These are phyloP conservation scores for Ceratoteleas bidentatus DNA, from an alignment of 1,140 invertebrate species.

Conservation along the genomic window DNA sequence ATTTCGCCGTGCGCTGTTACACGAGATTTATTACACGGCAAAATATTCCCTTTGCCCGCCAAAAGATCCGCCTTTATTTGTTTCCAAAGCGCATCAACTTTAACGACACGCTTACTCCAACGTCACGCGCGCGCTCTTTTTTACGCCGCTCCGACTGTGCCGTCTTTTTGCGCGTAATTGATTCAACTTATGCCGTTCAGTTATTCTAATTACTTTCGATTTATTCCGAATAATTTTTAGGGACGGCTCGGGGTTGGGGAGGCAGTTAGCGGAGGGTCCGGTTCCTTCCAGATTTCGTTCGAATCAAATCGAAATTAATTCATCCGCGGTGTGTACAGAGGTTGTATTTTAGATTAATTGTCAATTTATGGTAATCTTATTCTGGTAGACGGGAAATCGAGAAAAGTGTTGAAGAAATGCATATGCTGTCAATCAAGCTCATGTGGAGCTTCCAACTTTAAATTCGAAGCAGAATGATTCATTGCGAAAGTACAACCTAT, in stretches of 20 bases:
- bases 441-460: too few relatives aligned
- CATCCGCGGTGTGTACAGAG: too few relatives aligned
- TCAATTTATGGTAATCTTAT: too few relatives aligned
- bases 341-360: too few relatives aligned
- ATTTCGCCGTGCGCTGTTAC: conserved; percentile 76
- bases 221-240: conserved; percentile 36
- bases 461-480: too few relatives aligned
- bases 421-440: too few relatives aligned
- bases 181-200: conserved; percentile 39
- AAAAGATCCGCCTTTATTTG: conserved; percentile 68
- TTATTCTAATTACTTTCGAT: conserved; percentile 47
- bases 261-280: neutral
- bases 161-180: conserved; percentile 40
- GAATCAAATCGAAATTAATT: neutral
- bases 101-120: conserved; percentile 58
- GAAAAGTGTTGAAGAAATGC: too few relatives aligned
- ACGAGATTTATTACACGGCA: conserved; percentile 79
- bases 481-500: too few relatives aligned
- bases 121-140: conserved; percentile 49
- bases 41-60: conserved; percentile 78
- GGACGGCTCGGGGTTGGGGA: neutral
- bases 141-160: neutral
- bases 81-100: conserved; percentile 61
- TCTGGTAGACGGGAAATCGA: too few relatives aligned
- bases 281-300: neutral